Evolutionary conservation across 2,888 invertebrate species (phyloP), one percentile per base, ranked within the genome.

Genomic region (Neoaliturus tenellus): DNA sequence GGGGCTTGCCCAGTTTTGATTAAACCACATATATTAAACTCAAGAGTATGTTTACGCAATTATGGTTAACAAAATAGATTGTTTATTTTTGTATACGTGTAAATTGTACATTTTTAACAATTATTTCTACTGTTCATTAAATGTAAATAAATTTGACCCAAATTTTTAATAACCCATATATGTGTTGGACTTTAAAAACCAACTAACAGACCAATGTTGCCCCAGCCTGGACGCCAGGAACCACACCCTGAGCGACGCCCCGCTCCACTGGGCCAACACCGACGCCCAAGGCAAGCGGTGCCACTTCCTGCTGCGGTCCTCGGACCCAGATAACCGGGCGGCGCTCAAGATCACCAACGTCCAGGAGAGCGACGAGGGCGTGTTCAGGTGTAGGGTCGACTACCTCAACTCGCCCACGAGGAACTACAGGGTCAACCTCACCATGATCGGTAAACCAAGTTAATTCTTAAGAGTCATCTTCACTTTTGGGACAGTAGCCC

Each of bases 311-410:
- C 44, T 94, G 94, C 51, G 94, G 87, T 31, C 82, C 85, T 17
- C 81, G 83, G 78, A 95, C 96, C 12, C 94, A 95, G 12, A 87
- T 44, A 82, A 84, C 10, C 80, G 86, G 41, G 95, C 96, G 8
- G 94, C 95, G 87, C 92, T 97, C 67, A 94, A 94, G 87, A 94
- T 97, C 87, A 94, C 94, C 89, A 93, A 94, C 88, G 95, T 96
- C 84, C 93, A 93, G 83, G 90, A 92, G 62, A 92, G 93, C 33
- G 97, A 98, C 88, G 96, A 96, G 88, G 98, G 97, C 2, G 91
- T 96, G 55, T 98, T 97, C 90, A 93, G 98, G 83, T 98, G 98
- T 90, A 92, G 98, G 87, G 95, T 98, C 87, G 98, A 98, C 91
- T 98, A 97, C 89, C 93, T 95, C 85, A 95, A 97, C 90, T 96